These are phyloP conservation scores for Stenopsyche tienmushanensis DNA, from an alignment of 1,140 invertebrate genomes.

Conservation along the genomic window DNA sequence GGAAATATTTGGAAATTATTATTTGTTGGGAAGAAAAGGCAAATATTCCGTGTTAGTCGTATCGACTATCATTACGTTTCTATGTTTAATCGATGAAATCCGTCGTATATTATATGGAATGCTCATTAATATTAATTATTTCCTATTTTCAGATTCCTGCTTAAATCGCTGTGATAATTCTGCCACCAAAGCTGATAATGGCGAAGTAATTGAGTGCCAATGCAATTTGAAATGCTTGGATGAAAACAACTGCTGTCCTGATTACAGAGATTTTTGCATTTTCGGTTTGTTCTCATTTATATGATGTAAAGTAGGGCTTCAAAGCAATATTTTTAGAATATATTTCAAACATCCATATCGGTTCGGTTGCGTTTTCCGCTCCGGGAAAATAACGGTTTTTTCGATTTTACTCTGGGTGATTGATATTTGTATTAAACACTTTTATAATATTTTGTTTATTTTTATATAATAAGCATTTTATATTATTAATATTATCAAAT, in stretches of 20 bases:
- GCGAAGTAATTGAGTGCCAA: conserved; percentile 17
- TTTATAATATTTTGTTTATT: conserved; percentile 1
- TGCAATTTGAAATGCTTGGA: conserved; percentile 22
- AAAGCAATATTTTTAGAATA: no score
- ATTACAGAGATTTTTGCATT: conserved; percentile 37
- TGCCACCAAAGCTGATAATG: not conserved
- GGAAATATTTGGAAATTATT: not conserved
- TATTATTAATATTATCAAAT: no score
- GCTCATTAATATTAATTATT: not conserved
- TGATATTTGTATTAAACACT: no score
- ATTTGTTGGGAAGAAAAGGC: not conserved
- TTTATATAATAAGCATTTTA: not conserved
- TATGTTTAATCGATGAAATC: no score
- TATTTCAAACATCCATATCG: no score
- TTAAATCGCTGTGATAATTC: conserved; percentile 29
- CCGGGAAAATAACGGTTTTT: no score
- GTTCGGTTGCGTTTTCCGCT: no score
- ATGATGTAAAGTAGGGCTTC: no score
- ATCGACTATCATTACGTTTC: no score
- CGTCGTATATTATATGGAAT: not conserved
- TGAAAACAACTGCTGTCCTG: conserved; percentile 26
- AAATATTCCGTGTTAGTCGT: no score
- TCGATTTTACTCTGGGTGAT: no score
- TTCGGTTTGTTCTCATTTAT: conserved; percentile 36
- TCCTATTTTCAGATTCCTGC: conserved; percentile 34